phyloP scores from a whole-genome alignment of 1,140 invertebrate genomes.

The Bombus breviceps region DNA sequence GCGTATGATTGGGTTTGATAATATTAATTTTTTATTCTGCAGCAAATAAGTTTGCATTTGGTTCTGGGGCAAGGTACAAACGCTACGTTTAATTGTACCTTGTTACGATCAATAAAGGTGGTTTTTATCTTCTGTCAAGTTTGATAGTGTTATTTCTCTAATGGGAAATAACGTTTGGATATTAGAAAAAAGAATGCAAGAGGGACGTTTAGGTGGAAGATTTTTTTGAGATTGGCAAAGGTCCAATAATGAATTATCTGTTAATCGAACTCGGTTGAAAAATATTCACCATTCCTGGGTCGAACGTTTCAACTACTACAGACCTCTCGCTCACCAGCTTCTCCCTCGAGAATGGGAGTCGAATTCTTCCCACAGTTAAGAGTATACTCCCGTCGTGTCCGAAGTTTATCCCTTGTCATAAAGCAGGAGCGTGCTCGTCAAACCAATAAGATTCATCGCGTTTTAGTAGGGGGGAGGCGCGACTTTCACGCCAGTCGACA shows the following conservation, averaged over 20 bases:
- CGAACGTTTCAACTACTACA: not conserved
- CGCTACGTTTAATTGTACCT: not conserved
- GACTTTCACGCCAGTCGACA: conserved; percentile 38
- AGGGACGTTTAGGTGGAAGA: too few species aligned
- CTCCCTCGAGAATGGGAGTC: not conserved
- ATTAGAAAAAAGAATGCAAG: too few species aligned
- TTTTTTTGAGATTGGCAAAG: too few species aligned
- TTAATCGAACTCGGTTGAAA: not conserved
- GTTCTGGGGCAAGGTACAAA: not conserved
- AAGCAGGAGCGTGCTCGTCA: conserved; percentile 24
- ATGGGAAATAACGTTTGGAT: too few species aligned
- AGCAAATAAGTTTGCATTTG: not conserved
- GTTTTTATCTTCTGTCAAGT: not conserved
- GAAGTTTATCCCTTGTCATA: conserved; percentile 18
- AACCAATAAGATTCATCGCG: conserved; percentile 38
- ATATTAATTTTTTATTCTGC: too few species aligned
- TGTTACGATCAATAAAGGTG: not conserved
- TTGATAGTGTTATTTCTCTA: too few species aligned
- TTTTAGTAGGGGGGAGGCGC: conserved; percentile 23
- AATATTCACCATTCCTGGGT: not conserved
- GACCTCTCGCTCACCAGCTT: not conserved
- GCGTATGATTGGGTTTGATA: too few species aligned
- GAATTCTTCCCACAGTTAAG: conserved; percentile 31
- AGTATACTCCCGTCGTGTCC: conserved; percentile 4
- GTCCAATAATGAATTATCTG: not conserved